Evolutionary conservation across 2,113 vertebrate species (phyloP).

Genomic region (Scytalopus superciliaris): DNA sequence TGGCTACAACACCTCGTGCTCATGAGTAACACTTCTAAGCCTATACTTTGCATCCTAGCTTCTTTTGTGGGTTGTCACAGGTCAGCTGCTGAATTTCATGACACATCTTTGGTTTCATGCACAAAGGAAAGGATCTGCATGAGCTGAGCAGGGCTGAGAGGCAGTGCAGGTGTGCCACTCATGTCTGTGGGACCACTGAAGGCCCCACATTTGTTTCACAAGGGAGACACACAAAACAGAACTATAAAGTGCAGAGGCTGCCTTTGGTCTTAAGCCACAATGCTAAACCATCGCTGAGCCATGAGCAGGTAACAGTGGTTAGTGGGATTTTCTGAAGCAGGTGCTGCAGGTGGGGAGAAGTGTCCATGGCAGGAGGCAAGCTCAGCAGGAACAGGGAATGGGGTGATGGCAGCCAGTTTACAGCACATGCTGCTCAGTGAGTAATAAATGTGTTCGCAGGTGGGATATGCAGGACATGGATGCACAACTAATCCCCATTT

Average conservation of each 20-base stretch:
- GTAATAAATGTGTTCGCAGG: neutral
- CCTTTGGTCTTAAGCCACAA: neutral
- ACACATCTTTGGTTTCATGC: neutral
- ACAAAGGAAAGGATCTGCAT: neutral
- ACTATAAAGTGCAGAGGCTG: neutral
- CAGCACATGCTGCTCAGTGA: neutral
- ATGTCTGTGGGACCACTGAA: neutral
- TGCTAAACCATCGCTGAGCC: rapidly evolving
- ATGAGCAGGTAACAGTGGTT: neutral
- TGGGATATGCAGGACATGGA: neutral
- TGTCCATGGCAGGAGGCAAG: neutral
- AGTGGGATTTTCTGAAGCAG: neutral
- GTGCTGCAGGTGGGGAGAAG: rapidly evolving
- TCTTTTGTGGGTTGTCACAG: neutral
- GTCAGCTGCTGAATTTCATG: neutral
- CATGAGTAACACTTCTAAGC: neutral
- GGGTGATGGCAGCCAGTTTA: rapidly evolving
- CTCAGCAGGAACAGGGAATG: rapidly evolving
- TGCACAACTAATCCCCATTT: rapidly evolving
- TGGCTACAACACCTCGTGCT: neutral
- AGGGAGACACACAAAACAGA: rapidly evolving
- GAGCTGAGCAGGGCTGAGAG: neutral
- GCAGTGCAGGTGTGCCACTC: neutral
- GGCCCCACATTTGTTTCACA: neutral
- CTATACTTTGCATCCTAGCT: neutral